Evolutionary conservation across 2,797 vertebrate species (phyloP), one percentile per base, ranked within the genome.

Genomic region (Aplochiton taeniatus): DNA sequence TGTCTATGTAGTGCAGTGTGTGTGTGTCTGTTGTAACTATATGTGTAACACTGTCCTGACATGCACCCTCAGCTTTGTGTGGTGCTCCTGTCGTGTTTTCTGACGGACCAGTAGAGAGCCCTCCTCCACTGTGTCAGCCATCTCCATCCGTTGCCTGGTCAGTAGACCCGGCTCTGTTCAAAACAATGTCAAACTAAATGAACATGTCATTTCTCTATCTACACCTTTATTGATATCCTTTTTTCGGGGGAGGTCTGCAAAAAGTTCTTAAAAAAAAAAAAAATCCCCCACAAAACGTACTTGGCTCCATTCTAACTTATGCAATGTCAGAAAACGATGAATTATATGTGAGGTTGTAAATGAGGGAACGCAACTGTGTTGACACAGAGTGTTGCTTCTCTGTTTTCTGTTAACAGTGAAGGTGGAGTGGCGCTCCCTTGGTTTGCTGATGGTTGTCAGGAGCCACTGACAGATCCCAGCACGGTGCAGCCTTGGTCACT

Each of bases 21-120:
- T 41, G 49, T 60, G 58, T 54, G 18, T 60, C 44, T 44, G 9
- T n/a, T 48, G 12, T 49, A 48, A 13, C 11, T 48, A 17, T 20
- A 9, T 49, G 2, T 19, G 12, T 12, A 45, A 47, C 4, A 20
- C 10, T 53, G n/a, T 47, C 19, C 9, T 41, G 11, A 12, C 50
- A n/a, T 69, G 16, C 46, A 31, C 46, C 58, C 11, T 11, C 74
- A 92, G 91, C 78, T 65, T 44, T 88, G 46, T 92, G 90, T 72
- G 81, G 80, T 48, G 9, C 55, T 59, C 13, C 77, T 41, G 64
- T 31, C 18, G 46, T 45, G 44, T 11, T 58, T 31, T 4, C 75
- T 12, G 1, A 0, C 4, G 19, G 4, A 31, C 63, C 83, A 18
- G 52, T 90, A 31, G 71, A 49, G 4, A n/a, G n/a, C n/a, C n/a